Conservation (phyloP, 2,888 invertebrate species). For the Apoda limacodes region DNA sequence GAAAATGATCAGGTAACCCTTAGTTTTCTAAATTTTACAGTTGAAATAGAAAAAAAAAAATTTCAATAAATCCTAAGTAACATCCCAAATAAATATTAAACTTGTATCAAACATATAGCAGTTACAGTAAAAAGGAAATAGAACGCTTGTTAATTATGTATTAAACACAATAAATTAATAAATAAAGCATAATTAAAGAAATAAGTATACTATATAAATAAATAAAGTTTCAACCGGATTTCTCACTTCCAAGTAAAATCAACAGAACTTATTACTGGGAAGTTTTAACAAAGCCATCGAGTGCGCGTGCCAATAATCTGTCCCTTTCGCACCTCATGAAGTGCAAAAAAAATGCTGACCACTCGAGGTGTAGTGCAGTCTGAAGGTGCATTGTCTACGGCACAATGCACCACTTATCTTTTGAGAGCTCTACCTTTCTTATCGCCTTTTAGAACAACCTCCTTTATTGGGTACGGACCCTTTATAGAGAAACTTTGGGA, state of each 20-base stretch:
- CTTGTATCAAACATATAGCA: too few species aligned
- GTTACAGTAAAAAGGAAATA: too few species aligned
- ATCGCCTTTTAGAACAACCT: conserved; percentile 25
- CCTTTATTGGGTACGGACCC: conserved; percentile 15
- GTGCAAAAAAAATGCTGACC: conserved; percentile 48
- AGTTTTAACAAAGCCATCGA: conserved; percentile 21
- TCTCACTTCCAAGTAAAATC: conserved; percentile 52
- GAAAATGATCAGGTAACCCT: too few species aligned
- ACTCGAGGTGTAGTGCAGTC: conserved; percentile 28
- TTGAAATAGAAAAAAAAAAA: too few species aligned
- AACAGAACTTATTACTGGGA: conserved; percentile 40
- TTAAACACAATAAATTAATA: too few species aligned
- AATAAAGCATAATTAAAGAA: conserved; percentile 11
- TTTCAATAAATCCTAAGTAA: too few species aligned
- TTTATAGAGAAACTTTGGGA: too few species aligned
- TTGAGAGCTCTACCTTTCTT: conserved; percentile 29
- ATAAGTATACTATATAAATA: conserved; percentile 26
- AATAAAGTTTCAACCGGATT: conserved; percentile 40
- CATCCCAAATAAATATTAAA: too few species aligned
- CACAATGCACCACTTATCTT: conserved; percentile 33
- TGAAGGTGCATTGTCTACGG: conserved; percentile 36
- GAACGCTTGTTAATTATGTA: too few species aligned
- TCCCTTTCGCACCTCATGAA: conserved; percentile 22
- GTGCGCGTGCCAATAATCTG: conserved; percentile 49
- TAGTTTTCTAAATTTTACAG: too few species aligned